phyloP scores from a whole-genome alignment of 1,140 invertebrate species.

The Brachionus rotundiformis region DNA sequence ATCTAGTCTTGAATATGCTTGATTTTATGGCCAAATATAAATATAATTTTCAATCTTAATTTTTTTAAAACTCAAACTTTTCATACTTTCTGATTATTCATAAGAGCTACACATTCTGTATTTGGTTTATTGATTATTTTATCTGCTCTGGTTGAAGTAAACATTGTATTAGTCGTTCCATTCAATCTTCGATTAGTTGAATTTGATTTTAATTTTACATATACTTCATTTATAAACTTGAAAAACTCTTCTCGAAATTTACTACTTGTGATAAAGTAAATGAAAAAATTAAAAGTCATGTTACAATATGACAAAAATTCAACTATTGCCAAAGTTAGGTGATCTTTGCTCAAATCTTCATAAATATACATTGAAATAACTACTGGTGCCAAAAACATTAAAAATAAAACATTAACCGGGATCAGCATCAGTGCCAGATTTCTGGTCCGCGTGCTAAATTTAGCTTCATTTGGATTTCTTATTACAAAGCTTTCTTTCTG shows the following conservation, averaged over 20 bases:
- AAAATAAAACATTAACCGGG: constrained; percentile 51
- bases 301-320: constrained; percentile 49
- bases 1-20: no score
- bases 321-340: constrained; percentile 47
- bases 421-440: constrained; percentile 48
- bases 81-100: background rate
- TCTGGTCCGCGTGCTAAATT: constrained; percentile 21
- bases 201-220: constrained; percentile 18
- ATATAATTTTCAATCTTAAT: no score
- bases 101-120: background rate
- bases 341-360: constrained; percentile 1
- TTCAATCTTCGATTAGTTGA: background rate
- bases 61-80: no score
- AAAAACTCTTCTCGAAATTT: constrained; percentile 51
- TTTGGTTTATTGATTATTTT: constrained; percentile 21
- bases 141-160: background rate
- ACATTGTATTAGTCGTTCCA: background rate
- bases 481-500: background rate
- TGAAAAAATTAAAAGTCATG: constrained; percentile 47
- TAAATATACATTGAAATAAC: constrained; percentile 44
- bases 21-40: background rate
- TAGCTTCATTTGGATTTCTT: constrained; percentile 31
- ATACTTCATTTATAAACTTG: constrained; percentile 32
- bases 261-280: constrained; percentile 49
- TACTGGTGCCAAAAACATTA: constrained; percentile 50